Evolutionary conservation across 2,113 vertebrate species (phyloP).

Genomic region (Calypte anna): DNA sequence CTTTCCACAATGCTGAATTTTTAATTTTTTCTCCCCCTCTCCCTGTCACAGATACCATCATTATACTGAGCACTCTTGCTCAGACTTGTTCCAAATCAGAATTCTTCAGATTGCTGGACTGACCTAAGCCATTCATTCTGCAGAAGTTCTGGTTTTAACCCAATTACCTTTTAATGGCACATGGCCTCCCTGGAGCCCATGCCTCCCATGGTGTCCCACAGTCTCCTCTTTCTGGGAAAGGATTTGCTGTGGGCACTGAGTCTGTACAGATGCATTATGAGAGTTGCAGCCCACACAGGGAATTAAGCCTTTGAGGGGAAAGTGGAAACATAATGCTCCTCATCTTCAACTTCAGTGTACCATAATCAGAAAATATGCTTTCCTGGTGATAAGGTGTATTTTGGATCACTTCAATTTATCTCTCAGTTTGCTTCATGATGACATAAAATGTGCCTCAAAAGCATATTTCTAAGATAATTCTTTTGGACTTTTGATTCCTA

Average conservation of each 20-base stretch:
- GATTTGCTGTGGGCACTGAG: background rate
- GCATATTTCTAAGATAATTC: background rate
- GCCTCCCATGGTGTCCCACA: background rate
- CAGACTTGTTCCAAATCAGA: background rate
- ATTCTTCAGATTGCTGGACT: background rate
- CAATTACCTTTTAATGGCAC: background rate
- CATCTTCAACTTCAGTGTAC: background rate
- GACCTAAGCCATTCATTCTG: background rate
- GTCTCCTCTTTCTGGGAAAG: background rate
- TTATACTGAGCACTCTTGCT: background rate
- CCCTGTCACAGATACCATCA: background rate
- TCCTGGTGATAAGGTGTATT: background rate
- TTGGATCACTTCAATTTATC: background rate
- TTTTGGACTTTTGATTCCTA: background rate
- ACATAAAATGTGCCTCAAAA: background rate
- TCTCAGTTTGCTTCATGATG: background rate
- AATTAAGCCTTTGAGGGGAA: background rate
- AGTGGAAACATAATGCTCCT: background rate
- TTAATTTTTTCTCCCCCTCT: too few species aligned
- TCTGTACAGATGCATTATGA: background rate
- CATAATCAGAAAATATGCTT: background rate
- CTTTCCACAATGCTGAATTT: background rate
- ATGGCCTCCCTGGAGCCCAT: accelerated
- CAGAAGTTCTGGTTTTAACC: background rate
- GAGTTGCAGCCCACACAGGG: background rate